Evolutionary conservation across 2,797 vertebrate species (phyloP).

Genomic region (Halcyon badia): DNA sequence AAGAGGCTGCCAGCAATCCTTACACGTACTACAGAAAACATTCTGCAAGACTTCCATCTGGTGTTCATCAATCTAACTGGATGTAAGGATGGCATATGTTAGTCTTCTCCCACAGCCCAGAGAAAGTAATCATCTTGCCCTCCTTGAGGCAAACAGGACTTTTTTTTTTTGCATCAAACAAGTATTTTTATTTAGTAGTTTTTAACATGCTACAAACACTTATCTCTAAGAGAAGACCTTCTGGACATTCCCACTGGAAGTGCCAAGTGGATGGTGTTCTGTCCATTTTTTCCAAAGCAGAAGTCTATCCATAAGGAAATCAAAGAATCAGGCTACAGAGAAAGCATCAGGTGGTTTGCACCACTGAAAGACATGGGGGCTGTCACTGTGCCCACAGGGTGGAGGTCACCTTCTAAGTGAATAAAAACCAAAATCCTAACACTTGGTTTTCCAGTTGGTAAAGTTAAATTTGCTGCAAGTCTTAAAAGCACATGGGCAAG

Average conservation of each 20-base stretch:
- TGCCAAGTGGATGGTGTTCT: not conserved
- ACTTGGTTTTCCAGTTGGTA: not conserved
- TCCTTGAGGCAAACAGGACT: not conserved
- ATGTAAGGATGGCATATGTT: conserved; percentile 77
- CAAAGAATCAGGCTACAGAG: not conserved
- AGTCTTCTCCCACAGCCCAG: conserved; percentile 20
- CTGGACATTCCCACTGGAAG: not conserved
- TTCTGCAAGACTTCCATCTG: conserved; percentile 83
- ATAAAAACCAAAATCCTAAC: not conserved
- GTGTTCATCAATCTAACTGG: conserved; percentile 71
- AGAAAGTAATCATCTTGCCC: conserved; percentile 44
- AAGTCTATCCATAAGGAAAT: not conserved
- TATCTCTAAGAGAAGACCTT: not conserved
- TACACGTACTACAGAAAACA: conserved; percentile 69
- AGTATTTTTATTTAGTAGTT: not conserved
- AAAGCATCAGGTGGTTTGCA: not conserved
- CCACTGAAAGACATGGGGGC: not conserved
- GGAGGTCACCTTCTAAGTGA: not conserved
- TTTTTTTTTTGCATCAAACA: not conserved
- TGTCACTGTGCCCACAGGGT: not conserved
- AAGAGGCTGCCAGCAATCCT: conserved; percentile 76
- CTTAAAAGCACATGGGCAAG: not conserved
- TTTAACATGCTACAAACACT: not conserved
- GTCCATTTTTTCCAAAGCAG: not conserved
- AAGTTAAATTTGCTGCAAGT: not conserved